phyloP scores from a whole-genome alignment of 2,888 invertebrate genomes.

The Chymomyza procnemis region DNA sequence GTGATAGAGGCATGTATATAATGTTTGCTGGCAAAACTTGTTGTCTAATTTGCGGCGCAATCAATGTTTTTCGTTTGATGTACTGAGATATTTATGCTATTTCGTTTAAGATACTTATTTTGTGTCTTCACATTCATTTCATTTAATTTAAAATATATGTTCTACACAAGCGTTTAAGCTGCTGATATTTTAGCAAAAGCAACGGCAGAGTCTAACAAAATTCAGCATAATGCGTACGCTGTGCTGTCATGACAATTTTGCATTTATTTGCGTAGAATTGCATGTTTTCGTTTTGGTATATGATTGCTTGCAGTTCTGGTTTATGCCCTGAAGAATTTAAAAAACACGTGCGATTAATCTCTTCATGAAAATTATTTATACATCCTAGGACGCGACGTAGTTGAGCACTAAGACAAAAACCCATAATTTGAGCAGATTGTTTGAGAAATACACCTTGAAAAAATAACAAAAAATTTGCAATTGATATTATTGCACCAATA shows the following conservation, averaged over 20 bases:
- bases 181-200: background rate
- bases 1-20: no score
- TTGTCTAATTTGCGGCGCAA: background rate
- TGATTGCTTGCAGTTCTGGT: background rate
- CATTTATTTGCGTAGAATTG: background rate
- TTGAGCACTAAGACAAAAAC: no score
- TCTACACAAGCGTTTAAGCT: background rate
- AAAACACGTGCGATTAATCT: no score
- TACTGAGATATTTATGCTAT: background rate
- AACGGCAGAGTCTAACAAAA: background rate
- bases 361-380: no score
- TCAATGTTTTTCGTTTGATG: constrained; percentile 8
- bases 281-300: background rate
- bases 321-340: background rate
- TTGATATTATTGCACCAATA: no score
- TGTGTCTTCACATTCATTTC: background rate
- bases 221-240: background rate
- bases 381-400: no score
- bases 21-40: no score
- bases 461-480: no score
- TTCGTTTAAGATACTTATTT: background rate
- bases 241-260: background rate
- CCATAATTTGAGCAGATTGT: no score
- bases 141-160: background rate
- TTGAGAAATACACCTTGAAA: no score